Percentiles rank a stretch among this genome's conserved stretches.
These are phyloP conservation scores for Drosophila leontia DNA, from an alignment of 1,140 invertebrate species.

Conservation along the genomic window DNA sequence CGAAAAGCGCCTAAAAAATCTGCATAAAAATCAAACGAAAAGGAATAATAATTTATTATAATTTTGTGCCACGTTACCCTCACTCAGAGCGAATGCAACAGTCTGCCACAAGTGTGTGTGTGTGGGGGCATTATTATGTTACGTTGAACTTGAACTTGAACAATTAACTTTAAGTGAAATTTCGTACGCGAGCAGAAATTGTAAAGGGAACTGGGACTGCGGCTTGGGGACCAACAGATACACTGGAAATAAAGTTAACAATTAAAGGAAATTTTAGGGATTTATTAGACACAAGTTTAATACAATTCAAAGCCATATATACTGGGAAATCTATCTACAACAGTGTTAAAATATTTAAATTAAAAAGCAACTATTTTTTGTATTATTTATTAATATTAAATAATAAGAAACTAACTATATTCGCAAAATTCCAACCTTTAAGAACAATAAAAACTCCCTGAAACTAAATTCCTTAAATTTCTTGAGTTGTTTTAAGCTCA, in stretches of 20 bases:
- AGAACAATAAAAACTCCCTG: not conserved
- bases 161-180: slow-evolving; percentile 84
- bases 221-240: slow-evolving; percentile 6
- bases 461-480: not conserved
- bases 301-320: too few species aligned
- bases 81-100: slow-evolving; percentile 39
- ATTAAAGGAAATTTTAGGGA: not conserved
- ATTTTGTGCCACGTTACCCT: slow-evolving; percentile 48
- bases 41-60: slow-evolving; percentile 83
- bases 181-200: slow-evolving; percentile 82
- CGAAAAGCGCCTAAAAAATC: slow-evolving; percentile 72
- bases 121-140: slow-evolving; percentile 77
- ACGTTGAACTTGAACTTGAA: slow-evolving; percentile 83
- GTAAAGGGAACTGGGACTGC: slow-evolving; percentile 56
- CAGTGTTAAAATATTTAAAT: too few species aligned
- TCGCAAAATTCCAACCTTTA: too few species aligned
- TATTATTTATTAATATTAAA: not conserved
- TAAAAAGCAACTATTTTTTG: too few species aligned
- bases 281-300: too few species aligned
- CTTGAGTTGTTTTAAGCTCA: not conserved
- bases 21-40: slow-evolving; percentile 82
- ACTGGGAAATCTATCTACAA: too few species aligned
- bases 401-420: not conserved
- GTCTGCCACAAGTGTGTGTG: slow-evolving; percentile 21
- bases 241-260: not conserved